phyloP scores from a whole-genome alignment of 2,888 invertebrate species.

The Choreutis nemorana region DNA sequence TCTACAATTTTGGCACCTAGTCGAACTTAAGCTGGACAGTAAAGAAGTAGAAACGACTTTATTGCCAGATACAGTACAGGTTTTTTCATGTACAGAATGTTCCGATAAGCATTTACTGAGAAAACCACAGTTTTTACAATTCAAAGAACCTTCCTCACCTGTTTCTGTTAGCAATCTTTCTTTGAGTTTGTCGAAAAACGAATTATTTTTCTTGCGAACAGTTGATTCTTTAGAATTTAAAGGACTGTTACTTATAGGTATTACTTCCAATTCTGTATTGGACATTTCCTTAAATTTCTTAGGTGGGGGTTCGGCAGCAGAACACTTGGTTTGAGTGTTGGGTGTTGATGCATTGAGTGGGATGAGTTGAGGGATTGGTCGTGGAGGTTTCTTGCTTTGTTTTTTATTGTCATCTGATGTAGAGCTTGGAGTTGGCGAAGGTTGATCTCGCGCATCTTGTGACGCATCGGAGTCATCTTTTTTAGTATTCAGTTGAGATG shows the following conservation, averaged over 20 bases:
- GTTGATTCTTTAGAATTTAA: conserved; percentile 29
- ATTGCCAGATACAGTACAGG: conserved; percentile 63
- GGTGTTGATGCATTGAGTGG: conserved; percentile 67
- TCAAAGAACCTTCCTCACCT: conserved; percentile 71
- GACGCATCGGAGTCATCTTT: conserved; percentile 26
- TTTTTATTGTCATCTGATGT: conserved; percentile 31
- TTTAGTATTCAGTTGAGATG: conserved; percentile 23
- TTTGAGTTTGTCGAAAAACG: conserved; percentile 84
- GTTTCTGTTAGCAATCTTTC: conserved; percentile 74
- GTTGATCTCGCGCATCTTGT: conserved; percentile 23
- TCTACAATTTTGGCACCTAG: conserved; percentile 85
- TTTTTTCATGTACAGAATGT: conserved; percentile 80
- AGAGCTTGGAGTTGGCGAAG: conserved; percentile 22
- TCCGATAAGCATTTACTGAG: conserved; percentile 84
- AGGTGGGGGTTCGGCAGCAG: conserved; percentile 44
- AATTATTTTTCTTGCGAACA: conserved; percentile 71
- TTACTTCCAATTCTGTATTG: conserved; percentile 17
- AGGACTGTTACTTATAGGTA: conserved; percentile 24
- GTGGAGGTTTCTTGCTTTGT: conserved; percentile 42
- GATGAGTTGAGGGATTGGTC: conserved; percentile 80
- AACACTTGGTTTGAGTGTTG: conserved; percentile 39
- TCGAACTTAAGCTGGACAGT: conserved; percentile 68
- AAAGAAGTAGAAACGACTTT: conserved; percentile 37
- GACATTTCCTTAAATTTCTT: conserved; percentile 45
- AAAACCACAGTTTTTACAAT: conserved; percentile 76